phyloP scores from a whole-genome alignment of 1,140 invertebrate species.

The Drosophila rufa region DNA sequence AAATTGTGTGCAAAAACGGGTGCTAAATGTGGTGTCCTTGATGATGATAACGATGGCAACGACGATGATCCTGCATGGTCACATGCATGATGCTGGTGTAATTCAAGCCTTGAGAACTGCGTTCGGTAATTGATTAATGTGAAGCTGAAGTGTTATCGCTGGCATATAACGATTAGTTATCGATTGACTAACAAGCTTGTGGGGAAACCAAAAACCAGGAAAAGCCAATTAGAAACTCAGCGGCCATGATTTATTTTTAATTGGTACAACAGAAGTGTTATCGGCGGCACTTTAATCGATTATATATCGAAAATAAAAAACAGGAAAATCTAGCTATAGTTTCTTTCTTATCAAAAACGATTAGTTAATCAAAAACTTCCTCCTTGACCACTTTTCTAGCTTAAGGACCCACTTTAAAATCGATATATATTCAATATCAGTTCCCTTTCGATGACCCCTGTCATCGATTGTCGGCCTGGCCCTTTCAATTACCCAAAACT shows the following conservation, averaged over 20 bases:
- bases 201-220: neutral
- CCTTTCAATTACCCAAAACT: constrained; percentile 35
- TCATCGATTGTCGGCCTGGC: constrained; percentile 19
- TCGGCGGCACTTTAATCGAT: too few relatives aligned
- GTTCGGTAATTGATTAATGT: constrained; percentile 36
- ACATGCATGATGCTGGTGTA: constrained; percentile 32
- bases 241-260: neutral
- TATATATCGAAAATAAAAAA: too few relatives aligned
- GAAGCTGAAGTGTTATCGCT: constrained; percentile 21
- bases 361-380: too few relatives aligned
- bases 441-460: constrained; percentile 3
- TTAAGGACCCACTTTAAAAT: neutral
- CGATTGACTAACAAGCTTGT: neutral
- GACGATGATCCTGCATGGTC: constrained; percentile 10
- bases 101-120: constrained; percentile 30
- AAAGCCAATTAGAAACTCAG: neutral
- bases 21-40: neutral
- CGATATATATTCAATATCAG: neutral
- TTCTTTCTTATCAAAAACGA: too few relatives aligned
- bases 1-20: constrained; percentile 14
- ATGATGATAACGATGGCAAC: constrained; percentile 2
- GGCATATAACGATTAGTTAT: constrained; percentile 36
- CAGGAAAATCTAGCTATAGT: too few relatives aligned
- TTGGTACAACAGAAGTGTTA: neutral
- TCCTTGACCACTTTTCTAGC: neutral